These are phyloP conservation scores for Spodoptera exigua DNA, from an alignment of 2,888 invertebrate species.

Conservation along the genomic window DNA sequence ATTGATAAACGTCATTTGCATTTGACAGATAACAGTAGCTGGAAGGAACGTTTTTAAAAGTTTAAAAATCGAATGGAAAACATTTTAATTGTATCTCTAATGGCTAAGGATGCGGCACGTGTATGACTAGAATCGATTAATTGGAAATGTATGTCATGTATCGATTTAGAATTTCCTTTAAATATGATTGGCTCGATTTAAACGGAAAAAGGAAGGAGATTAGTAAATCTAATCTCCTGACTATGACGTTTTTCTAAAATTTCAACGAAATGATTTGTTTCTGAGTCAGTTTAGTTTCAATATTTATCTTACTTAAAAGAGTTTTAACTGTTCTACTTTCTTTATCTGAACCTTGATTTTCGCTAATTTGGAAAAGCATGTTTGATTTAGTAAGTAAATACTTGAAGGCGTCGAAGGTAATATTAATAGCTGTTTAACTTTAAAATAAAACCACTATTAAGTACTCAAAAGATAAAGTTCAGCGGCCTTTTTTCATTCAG, in stretches of 20 bases:
- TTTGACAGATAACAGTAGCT: conserved; percentile 28
- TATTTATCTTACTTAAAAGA: conserved; percentile 17
- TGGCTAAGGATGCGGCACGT: neutral
- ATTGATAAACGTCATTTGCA: conserved; percentile 40
- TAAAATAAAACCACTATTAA: too few relatives aligned
- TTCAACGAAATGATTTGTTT: conserved; percentile 27
- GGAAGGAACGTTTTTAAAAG: conserved; percentile 9
- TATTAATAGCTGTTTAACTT: too few relatives aligned
- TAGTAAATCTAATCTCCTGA: conserved; percentile 47
- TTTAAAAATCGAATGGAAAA: neutral
- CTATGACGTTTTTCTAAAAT: conserved; percentile 35
- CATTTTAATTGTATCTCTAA: conserved; percentile 8
- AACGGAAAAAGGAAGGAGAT: conserved; percentile 45
- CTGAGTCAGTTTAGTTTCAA: conserved; percentile 34
- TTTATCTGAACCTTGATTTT: conserved; percentile 39
- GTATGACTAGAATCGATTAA: conserved; percentile 5
- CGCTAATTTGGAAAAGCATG: conserved; percentile 3
- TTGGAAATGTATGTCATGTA: conserved; percentile 21
- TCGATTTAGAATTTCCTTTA: conserved; percentile 44
- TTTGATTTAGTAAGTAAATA: neutral
- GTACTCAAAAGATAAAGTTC: too few relatives aligned
- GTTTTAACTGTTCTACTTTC: conserved; percentile 34
- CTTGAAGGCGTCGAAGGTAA: too few relatives aligned
- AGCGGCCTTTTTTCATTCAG: too few relatives aligned
- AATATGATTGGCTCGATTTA: conserved; percentile 37